Base-by-base conservation (phyloP, 2,113 vertebrate genomes). In the Sapajus apella region DNA sequence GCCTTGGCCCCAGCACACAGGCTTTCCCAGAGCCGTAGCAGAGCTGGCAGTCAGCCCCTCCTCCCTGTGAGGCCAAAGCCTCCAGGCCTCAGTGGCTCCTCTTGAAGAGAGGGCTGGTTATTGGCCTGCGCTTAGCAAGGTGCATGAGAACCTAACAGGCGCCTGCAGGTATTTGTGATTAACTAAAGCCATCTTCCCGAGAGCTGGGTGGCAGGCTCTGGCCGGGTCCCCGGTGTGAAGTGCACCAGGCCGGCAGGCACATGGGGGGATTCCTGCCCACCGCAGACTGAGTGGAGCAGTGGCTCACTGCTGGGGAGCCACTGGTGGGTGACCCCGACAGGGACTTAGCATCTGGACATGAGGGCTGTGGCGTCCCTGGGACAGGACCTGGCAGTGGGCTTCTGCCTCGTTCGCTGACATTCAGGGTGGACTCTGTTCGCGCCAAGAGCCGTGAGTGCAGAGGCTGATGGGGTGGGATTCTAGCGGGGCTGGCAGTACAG, bases 131-230 rank as follows among this genome's bases (percentile, higher is more conserved):
- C 14, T 25, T 25, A 56, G 40, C 30, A 18, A 76, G n/a, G 90
- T 18, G 21, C 17, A 14, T 70, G 70, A 18, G 10, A 5, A 9
- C 32, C 43, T 18, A 5, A 0, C 3, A 0, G n/a, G 13, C 2
- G 16, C 66, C 66, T 20, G 3, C 7, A 3, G 27, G 5, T 12
- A 23, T 14, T 23, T 37, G 11, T 8, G 18, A 56, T 45, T n/a
- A 0, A 10, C 23, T 4, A 30, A 61, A 50, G 25, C 12, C 2
- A 6, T 23, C 18, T 0, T 32, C 43, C 73, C 2, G 4, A 40
- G 35, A 7, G 61, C 61, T 32, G 61, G 61, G 27, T 13, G 27
- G 61, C 61, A 32, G 61, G 61, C 13, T 30, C 61, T 64, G 27
- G 27, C 30, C 2, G 27, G 61, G 61, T 64, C 27, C 14, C 14